Evolutionary conservation across 2,113 vertebrate species (phyloP).

Genomic region (Pseudorasbora parva): DNA sequence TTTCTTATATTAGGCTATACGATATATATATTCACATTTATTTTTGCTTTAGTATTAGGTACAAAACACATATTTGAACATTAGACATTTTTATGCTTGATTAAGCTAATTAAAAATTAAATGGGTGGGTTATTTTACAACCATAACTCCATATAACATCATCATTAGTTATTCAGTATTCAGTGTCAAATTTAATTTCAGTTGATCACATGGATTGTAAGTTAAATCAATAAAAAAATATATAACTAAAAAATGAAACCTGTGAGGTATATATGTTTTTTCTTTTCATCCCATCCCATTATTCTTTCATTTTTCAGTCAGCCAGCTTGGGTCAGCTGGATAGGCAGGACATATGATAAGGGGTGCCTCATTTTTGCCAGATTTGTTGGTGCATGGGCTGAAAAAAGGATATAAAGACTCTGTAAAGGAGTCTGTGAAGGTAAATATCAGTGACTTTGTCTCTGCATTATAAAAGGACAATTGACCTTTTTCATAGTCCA

Average conservation of each 20-base stretch:
- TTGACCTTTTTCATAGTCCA: slow-evolving; percentile 70
- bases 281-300: not conserved
- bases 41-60: not conserved
- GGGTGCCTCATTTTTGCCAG: slow-evolving; percentile 64
- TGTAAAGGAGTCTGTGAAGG: slow-evolving; percentile 68
- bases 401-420: slow-evolving; percentile 79
- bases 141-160: not conserved
- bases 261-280: not conserved
- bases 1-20: not conserved
- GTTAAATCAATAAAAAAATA: not conserved
- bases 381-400: slow-evolving; percentile 77
- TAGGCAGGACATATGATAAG: slow-evolving; percentile 67
- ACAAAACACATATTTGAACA: not conserved
- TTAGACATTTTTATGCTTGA: not conserved
- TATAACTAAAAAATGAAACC: not conserved
- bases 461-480: slow-evolving; percentile 74
- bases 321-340: slow-evolving; percentile 48
- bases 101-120: not conserved
- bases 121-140: not conserved
- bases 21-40: not conserved
- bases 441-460: slow-evolving; percentile 65
- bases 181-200: not conserved
- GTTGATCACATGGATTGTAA: not conserved
- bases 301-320: slow-evolving; percentile 12
- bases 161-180: not conserved